Base-by-base conservation (phyloP, 2,888 invertebrate species). In the Galeruca laticollis region DNA sequence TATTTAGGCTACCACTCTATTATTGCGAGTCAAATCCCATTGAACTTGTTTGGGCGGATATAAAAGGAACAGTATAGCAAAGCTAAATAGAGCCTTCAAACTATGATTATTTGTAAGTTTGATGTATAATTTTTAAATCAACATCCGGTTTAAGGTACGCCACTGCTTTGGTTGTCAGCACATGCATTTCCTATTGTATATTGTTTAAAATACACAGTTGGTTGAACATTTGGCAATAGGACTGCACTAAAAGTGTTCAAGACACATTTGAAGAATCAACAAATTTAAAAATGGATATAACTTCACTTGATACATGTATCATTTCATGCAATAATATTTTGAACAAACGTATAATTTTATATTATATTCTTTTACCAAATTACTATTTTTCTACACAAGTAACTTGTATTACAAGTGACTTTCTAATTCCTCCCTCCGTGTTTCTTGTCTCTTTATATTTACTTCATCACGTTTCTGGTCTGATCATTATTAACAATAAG, bases 111-210 rank as follows among this genome's bases (percentile, higher is more conserved):
- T 5, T 49, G 18, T 15, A 20, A 49, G 10, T 49, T 3, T 49
- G 18, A 9, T 2, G 20, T 15, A 15, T 3, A 49, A 49, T 9
- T 15, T 3, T 20, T n/a, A 18, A 47, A 47, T 18, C 6, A 18
- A 47, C 18, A 47, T 2, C 47, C 10, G n/a, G 18, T 18, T 47
- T 47, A n/a, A 18, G n/a, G n/a, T 51, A 15, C 33, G 35, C 47
- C 26, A 31, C 70, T 69, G 52, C 63, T 60, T 67, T 70, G 67
- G 4, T 79, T 82, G 80, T 81, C 79, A 81, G 80, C 81, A 81
- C 81, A 79, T 76, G 40, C 67, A 70, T 72, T 70, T 78, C 79
- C 82, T 82, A 82, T 82, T 78, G 75, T 74, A 52, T 66, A 66
- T 66, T 66, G 61, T 61, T 66, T 49, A 15, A 67, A 63, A 62